Evolutionary conservation across 2,888 invertebrate genomes (phyloP), one percentile per base, ranked within the genome.

Genomic region (Linhomoeus sp.): DNA sequence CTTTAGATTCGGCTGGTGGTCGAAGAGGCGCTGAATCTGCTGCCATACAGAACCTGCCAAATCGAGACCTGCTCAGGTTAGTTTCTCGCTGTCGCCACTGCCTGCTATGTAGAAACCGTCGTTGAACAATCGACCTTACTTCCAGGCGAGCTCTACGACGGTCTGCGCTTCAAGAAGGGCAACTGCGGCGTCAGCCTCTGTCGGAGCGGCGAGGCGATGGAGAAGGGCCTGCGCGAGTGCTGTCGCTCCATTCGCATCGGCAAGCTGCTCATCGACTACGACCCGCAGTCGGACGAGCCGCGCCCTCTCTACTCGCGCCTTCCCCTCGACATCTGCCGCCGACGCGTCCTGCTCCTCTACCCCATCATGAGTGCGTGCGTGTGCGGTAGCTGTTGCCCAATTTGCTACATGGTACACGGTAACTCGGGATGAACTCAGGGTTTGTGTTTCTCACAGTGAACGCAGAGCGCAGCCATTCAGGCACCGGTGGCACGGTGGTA

Each of bases 151-250:
- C 71, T 77, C 37, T 94, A 92, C 63, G 77, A 85, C 60, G 97
- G 97, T 0, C 72, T 97, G 1, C 82, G 82, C 60, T 97, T 90
- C 71, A 81, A 85, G 47, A 86, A 88, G 33, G 94, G 94, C 23
- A 97, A 97, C 68, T 97, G 94, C 67, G 97, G 97, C 2, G 92
- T 97, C 9, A 88, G 90, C 49, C 88, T 97, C 61, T 88, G 97
- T 41, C 74, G 75, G 53, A 72, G 71, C 62, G 75, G 73, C 14
- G 88, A 90, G 64, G 87, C 87, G n/a, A 90, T 90, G 88, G 88
- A 90, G 66, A 69, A 71, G 52, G 73, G 72, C 5, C 56, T 73
- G 41, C 72, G 94, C 37, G 94, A 97, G 66, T 99, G 97, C 67
- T 97, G 97, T 67, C 77, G 94, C 3, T 90, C 92, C 7, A 94